Percentiles rank a stretch among this genome's conserved stretches.
phyloP scores from a whole-genome alignment of 1,140 invertebrate species.

The Dolichoris vasculosae region DNA sequence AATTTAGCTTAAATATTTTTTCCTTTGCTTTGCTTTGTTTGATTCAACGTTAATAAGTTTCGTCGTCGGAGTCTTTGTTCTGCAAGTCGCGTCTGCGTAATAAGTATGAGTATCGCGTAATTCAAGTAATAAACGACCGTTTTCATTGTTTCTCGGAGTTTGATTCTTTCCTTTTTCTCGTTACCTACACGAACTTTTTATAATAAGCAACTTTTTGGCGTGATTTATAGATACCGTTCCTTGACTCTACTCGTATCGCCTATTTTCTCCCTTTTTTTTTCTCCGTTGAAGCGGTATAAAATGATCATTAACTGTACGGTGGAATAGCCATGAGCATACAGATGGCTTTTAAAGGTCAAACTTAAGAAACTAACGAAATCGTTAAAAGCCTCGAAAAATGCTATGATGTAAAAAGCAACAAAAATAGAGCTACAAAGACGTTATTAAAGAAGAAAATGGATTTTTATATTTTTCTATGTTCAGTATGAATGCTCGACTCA shows the following conservation, averaged over 20 bases:
- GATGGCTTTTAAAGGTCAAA: slow-evolving; percentile 24
- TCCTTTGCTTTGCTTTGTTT: neutral
- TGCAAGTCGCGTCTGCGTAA: neutral
- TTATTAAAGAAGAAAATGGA: neutral
- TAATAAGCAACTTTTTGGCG: neutral
- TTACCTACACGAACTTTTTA: slow-evolving; percentile 11
- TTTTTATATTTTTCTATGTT: neutral
- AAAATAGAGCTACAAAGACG: neutral
- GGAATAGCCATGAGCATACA: slow-evolving; percentile 31
- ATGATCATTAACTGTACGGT: slow-evolving; percentile 31
- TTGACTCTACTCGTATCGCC: neutral
- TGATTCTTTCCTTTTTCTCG: slow-evolving; percentile 6
- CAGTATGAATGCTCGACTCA: neutral
- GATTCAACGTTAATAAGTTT: slow-evolving; percentile 30
- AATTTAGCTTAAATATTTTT: slow-evolving; percentile 10
- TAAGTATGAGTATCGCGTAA: neutral
- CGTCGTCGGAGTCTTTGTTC: neutral
- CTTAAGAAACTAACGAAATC: slow-evolving; percentile 5
- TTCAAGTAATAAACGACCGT: neutral
- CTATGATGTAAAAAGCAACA: neutral
- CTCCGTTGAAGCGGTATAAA: slow-evolving; percentile 17
- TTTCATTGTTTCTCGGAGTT: slow-evolving; percentile 28
- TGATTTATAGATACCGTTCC: slow-evolving; percentile 31
- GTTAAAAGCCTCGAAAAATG: slow-evolving; percentile 36
- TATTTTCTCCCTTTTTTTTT: neutral